Base-by-base conservation (phyloP, 2,113 vertebrate species). In the Pollachius pollachius region DNA sequence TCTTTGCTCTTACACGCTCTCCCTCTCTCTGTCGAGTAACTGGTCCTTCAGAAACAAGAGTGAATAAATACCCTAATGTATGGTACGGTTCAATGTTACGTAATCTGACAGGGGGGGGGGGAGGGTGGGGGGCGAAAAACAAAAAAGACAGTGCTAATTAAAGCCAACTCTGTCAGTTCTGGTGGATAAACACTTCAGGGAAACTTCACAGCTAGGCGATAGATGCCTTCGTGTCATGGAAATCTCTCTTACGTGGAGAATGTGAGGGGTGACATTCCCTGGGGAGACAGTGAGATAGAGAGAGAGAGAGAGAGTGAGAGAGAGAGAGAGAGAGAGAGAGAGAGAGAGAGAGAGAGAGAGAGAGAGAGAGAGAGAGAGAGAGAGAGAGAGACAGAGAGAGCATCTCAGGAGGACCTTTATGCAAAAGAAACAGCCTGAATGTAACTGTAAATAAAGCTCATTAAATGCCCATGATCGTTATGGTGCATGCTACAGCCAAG, bases 141-240 rank as follows among this genome's bases (percentile, higher is more conserved):
- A 89, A 87, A 86, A 75, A 82, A 87, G 84, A 84, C 79, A 73
- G 84, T 85, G 86, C 88, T 92, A 91, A 92, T 91, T 90, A 92
- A 90, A 89, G 87, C 85, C 84, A 88, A 84, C 80, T 88, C 84
- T 89, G 90, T 91, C 89, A 89, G 86, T 90, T 89, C 89, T 89
- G 85, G 81, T 91, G 88, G 88, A 92, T 92, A 91, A 92, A 91
- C 90, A 92, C 86, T 89, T 90, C 86, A 87, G 52, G 84, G 88
- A 85, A 88, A 87, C 87, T 89, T 86, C 85, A 84, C 84, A 90
- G 87, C 88, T 83, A 89, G 87, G 90, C 78, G 83, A 86, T 80
- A 88, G 85, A 87, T 89, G 87, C 87, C 89, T 89, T 87, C 83
- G 85, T 90, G 90, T 89, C 84, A 88, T 76, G 78, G 80, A 86